Base-by-base conservation (phyloP, 2,888 invertebrate genomes). In the Temnothorax unifasciatus region DNA sequence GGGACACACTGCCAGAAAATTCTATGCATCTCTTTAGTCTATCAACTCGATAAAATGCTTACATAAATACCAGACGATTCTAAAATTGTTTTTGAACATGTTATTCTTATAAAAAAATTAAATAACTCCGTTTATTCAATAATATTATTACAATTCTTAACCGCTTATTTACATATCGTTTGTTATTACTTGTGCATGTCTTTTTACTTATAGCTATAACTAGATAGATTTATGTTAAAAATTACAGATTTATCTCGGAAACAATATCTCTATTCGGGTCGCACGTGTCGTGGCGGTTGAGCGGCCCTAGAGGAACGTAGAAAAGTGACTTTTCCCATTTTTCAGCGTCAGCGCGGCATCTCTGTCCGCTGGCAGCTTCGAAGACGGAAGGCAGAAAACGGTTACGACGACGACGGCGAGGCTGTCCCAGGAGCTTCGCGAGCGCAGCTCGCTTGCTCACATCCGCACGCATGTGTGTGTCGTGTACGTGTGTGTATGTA, bases 301-400 rank as follows among this genome's bases (percentile, higher is more conserved):
- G 29, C 38, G 34, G 15, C 73, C 18, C 13, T 66, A 15, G 47
- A 41, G 47, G 15, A 44, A 59, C 21, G 69, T 21, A 34, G 68
- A 79, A 73, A 66, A 84, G 61, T 69, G 84, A 85, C 79, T 85
- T 84, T 85, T 75, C 71, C 50, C 64, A 63, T 86, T 85, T 86
- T 76, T 82, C 81, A 81, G 57, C 71, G 64, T 66, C 68, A 41
- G 59, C 34, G 44, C 25, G 21, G 29, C 73, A 59, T 81, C 47
- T 77, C 76, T 54, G 47, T 73, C 61, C 25, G 57, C 50, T 38
- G 76, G 25, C 50, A 71, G 25, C 47, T 34, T 25, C 47, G 59
- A 52, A 85, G 59, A 76, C 41, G 81, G 38, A 76, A 82, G 59
- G 44, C 71, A 13, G 41, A 71, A 71, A 81, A 73, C 54, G 79